Percentiles rank a stretch among this genome's conserved stretches.
phyloP scores from a whole-genome alignment of 2,888 invertebrate species.

The Stictocephala bisonia region DNA sequence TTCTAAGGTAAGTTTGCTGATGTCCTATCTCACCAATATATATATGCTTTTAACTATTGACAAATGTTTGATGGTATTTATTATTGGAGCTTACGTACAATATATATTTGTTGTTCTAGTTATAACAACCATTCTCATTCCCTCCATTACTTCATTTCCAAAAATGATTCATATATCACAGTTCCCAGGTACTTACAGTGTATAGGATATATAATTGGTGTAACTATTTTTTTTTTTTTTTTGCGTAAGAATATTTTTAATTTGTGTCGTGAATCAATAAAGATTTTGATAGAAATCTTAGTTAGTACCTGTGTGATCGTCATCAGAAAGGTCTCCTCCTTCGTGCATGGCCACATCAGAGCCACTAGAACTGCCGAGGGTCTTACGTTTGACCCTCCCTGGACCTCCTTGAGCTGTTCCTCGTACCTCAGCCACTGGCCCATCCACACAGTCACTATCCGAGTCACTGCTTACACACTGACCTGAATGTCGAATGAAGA shows the following conservation, averaged over 20 bases:
- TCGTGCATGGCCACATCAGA: constrained; percentile 74
- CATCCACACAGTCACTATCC: constrained; percentile 52
- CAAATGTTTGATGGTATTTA: too few species aligned
- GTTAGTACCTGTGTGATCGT: constrained; percentile 53
- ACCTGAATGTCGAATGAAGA: too few species aligned
- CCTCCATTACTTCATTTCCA: too few species aligned
- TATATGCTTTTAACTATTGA: too few species aligned
- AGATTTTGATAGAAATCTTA: not conserved
- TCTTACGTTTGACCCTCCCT: constrained; percentile 56
- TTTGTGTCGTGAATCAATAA: not conserved
- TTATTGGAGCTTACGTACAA: too few species aligned
- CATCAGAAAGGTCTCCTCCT: constrained; percentile 67
- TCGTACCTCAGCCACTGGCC: constrained; percentile 38
- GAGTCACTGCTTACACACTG: constrained; percentile 52
- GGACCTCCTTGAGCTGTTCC: constrained; percentile 48
- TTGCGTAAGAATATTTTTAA: not conserved
- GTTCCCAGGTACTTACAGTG: too few species aligned
- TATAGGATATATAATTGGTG: too few species aligned
- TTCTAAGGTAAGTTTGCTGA: too few species aligned
- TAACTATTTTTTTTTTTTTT: not conserved
- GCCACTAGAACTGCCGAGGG: constrained; percentile 72
- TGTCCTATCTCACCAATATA: too few species aligned
- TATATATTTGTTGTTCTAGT: too few species aligned
- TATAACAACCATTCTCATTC: too few species aligned
- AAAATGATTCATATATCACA: too few species aligned